These are phyloP conservation scores for Neotoxoptera formosana DNA, from an alignment of 1,140 invertebrate genomes.

Conservation along the genomic window DNA sequence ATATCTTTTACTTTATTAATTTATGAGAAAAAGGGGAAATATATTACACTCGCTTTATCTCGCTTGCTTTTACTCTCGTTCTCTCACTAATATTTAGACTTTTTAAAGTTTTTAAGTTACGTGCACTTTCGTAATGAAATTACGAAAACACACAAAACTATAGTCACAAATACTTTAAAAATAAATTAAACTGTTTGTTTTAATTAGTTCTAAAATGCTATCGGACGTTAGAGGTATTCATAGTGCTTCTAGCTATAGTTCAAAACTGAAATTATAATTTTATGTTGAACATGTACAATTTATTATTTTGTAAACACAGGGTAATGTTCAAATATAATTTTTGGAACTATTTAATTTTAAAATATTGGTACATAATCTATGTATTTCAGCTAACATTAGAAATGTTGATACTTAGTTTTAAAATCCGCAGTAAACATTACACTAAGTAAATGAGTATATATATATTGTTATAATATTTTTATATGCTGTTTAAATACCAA, in stretches of 20 bases:
- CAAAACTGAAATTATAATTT: background rate
- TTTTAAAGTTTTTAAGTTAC: constrained; percentile 30
- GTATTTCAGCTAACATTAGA: background rate
- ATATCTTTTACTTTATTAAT: constrained; percentile 51
- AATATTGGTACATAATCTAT: background rate
- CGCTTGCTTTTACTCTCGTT: background rate
- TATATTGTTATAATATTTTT: background rate
- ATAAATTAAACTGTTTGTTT: constrained; percentile 24
- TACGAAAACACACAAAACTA: constrained; percentile 12
- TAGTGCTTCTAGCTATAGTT: background rate
- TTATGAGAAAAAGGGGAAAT: background rate
- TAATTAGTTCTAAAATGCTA: constrained; percentile 27
- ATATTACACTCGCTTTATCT: constrained; percentile 21
- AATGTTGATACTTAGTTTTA: background rate
- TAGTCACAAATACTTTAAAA: constrained; percentile 20
- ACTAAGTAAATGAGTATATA: background rate
- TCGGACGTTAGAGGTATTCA: background rate
- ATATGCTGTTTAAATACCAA: background rate
- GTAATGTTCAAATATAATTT: background rate
- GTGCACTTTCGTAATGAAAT: constrained; percentile 38
- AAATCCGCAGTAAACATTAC: background rate
- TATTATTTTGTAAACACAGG: background rate
- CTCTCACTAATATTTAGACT: background rate
- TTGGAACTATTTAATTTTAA: background rate
- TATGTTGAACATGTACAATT: background rate